phyloP scores from a whole-genome alignment of 1,140 invertebrate genomes.

The Sesamia nonagrioides region DNA sequence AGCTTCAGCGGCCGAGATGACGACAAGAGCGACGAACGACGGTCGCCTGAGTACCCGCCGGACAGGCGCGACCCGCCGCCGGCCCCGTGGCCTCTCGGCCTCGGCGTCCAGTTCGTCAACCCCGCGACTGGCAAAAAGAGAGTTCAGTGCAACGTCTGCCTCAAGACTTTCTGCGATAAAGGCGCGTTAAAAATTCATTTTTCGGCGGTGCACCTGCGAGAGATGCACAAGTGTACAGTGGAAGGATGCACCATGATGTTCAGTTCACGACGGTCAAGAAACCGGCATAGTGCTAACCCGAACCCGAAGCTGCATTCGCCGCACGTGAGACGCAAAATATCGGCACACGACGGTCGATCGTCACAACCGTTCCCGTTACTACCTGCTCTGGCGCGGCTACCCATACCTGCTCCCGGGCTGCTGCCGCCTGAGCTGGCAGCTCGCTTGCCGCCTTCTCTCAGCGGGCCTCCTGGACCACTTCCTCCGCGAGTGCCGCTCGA shows the following conservation, averaged over 20 bases:
- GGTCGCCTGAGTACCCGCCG: slow-evolving; percentile 74
- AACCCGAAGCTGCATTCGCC: slow-evolving; percentile 99
- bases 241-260: slow-evolving; percentile 94
- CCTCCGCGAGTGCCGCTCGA: slow-evolving; percentile 87
- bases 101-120: slow-evolving; percentile 96
- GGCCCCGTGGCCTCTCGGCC: slow-evolving; percentile 91
- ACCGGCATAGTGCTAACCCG: slow-evolving; percentile 97
- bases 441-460: slow-evolving; percentile 88
- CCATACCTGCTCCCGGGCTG: slow-evolving; percentile 76
- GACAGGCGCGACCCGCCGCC: slow-evolving; percentile 79
- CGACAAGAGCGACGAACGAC: slow-evolving; percentile 76
- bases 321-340: slow-evolving; percentile 96
- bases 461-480: slow-evolving; percentile 89
- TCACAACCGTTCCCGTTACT: slow-evolving; percentile 94
- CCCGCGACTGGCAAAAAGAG: slow-evolving; percentile 97
- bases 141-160: slow-evolving; percentile 99
- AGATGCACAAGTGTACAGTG: slow-evolving; percentile 94
- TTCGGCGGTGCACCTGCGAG: slow-evolving; percentile 96
- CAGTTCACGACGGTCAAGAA: slow-evolving; percentile 92
- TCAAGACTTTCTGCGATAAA: slow-evolving; percentile 99
- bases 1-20: slow-evolving; percentile 84
- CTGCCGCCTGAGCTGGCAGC: slow-evolving; percentile 86
- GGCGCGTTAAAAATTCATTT: slow-evolving; percentile 99
- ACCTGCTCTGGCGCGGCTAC: slow-evolving; percentile 88
- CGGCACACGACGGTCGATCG: slow-evolving; percentile 96